phyloP scores from a whole-genome alignment of 2,888 invertebrate genomes.

The Fragum sueziense region DNA sequence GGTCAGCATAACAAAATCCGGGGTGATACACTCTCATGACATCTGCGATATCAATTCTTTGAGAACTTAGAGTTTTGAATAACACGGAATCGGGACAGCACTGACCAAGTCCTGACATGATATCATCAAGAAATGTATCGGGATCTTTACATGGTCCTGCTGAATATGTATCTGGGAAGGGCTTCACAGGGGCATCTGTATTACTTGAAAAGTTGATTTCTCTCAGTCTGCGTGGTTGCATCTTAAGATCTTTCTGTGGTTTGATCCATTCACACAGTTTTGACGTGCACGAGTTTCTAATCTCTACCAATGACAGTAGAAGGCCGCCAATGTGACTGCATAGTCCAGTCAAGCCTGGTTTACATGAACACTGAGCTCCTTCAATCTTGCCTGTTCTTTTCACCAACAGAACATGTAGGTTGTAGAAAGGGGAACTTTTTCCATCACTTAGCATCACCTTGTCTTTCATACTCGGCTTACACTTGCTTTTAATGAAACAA shows the following conservation, averaged over 20 bases:
- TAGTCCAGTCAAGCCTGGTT: neutral
- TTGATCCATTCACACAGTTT: neutral
- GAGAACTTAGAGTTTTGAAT: neutral
- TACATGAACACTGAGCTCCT: neutral
- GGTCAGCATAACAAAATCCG: neutral
- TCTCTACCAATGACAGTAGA: neutral
- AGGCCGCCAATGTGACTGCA: neutral
- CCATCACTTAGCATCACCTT: neutral
- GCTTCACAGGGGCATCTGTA: neutral
- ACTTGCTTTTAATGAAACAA: neutral
- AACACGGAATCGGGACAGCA: neutral
- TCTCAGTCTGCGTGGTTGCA: neutral
- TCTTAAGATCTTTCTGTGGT: neutral
- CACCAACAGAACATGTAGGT: no score
- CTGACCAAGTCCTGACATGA: neutral
- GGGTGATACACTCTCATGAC: neutral
- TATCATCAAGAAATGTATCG: conserved; percentile 1
- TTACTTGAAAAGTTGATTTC: no score
- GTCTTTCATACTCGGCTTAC: conserved; percentile 10
- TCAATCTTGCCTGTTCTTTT: no score
- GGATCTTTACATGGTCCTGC: neutral
- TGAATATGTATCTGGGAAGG: neutral
- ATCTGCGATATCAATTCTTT: neutral
- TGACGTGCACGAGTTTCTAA: neutral
- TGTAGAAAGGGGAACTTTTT: no score